A percentile compares a stretch with the other conserved stretches of the same genome.
phyloP scores from a whole-genome alignment of 2,797 vertebrate genomes.

The Enteromius viviparus region DNA sequence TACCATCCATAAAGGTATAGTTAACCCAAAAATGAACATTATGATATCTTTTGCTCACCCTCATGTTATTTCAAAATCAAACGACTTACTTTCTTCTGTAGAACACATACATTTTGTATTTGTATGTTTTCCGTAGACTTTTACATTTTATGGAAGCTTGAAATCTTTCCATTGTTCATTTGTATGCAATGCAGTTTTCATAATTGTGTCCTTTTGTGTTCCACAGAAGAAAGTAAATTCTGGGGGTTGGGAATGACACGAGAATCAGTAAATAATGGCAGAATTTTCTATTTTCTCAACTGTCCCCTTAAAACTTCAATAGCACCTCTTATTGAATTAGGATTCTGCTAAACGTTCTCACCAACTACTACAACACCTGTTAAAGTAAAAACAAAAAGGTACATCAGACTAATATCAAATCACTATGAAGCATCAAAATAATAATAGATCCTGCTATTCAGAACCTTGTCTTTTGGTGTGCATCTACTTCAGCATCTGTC shows the following conservation, averaged over 20 bases:
- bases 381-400: neutral
- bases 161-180: neutral
- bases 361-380: constrained; percentile 1
- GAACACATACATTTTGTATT: neutral
- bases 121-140: neutral
- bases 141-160: neutral
- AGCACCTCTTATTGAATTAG: neutral
- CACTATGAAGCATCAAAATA: constrained; percentile 25
- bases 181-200: neutral
- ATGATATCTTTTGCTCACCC: neutral
- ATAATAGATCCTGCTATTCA: constrained; percentile 99
- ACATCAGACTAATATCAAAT: constrained; percentile 57
- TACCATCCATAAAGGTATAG: neutral
- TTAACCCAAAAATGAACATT: neutral
- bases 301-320: neutral
- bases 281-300: neutral
- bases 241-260: neutral
- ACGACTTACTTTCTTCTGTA: neutral
- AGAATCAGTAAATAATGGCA: constrained; percentile 14
- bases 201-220: neutral
- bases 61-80: neutral
- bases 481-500: constrained; percentile 63
- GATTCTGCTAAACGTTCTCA: constrained; percentile 21
- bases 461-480: constrained; percentile 77
- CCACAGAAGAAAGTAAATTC: constrained; percentile 4